Evolutionary conservation across 2,113 vertebrate species (phyloP).

Genomic region (Gymnogyps californianus): DNA sequence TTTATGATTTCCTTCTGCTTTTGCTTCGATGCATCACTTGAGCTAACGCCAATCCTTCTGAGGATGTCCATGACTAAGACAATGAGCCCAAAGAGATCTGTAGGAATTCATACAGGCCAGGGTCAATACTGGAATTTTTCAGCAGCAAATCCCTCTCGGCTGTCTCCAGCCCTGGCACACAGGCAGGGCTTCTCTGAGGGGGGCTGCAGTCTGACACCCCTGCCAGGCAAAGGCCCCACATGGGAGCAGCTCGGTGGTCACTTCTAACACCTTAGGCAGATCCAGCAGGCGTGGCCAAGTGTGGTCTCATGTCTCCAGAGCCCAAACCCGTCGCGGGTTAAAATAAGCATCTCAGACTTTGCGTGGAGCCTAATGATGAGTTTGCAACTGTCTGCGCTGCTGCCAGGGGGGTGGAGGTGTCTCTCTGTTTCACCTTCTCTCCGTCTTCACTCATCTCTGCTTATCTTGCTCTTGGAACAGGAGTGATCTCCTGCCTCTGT

Average conservation of each 20-base stretch:
- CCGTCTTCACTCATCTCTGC: not conserved
- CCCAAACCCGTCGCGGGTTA: not conserved
- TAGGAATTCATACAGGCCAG: not conserved
- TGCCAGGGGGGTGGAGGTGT: not conserved
- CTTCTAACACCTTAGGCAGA: not conserved
- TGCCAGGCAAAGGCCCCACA: not conserved
- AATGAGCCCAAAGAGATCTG: not conserved
- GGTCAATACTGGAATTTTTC: not conserved
- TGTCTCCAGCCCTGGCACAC: not conserved
- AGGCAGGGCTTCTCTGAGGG: not conserved
- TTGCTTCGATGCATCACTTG: not conserved
- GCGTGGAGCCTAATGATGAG: not conserved
- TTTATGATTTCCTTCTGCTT: not conserved
- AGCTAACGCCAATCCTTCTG: not conserved
- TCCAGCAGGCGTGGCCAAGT: not conserved
- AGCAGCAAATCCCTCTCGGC: not conserved
- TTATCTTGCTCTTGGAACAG: not conserved
- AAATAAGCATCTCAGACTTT: not conserved
- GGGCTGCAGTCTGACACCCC: not conserved
- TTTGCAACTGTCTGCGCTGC: not conserved
- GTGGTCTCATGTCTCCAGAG: not conserved
- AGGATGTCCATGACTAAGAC: not conserved
- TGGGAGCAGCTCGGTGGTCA: not conserved
- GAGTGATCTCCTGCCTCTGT: not conserved
- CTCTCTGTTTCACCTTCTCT: not conserved